Percentiles rank a stretch among this genome's conserved stretches.
phyloP scores from a whole-genome alignment of 2,797 vertebrate species.

The Trichosurus vulpecula region DNA sequence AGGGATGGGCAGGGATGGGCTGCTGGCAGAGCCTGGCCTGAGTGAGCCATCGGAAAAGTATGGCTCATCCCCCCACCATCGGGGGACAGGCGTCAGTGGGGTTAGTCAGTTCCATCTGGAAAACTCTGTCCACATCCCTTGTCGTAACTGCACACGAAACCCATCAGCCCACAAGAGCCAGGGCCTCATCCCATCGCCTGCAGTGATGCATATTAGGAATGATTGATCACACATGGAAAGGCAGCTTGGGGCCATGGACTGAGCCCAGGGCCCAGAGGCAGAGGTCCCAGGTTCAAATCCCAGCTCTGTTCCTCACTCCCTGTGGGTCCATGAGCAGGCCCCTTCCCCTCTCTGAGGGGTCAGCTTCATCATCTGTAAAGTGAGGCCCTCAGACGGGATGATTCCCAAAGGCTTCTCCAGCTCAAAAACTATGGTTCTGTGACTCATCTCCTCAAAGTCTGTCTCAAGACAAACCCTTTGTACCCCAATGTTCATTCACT shows the following conservation, averaged over 20 bases:
- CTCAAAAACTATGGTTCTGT: no score
- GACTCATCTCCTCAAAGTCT: neutral
- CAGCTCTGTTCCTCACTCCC: neutral
- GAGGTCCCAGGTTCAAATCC: neutral
- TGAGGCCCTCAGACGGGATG: neutral
- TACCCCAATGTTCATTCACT: neutral
- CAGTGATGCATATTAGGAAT: neutral
- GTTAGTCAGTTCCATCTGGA: neutral
- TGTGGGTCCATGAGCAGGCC: rapidly evolving
- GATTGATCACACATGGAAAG: neutral
- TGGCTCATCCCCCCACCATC: neutral
- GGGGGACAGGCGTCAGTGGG: neutral
- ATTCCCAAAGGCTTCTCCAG: neutral
- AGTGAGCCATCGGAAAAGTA: neutral
- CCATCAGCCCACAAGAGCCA: neutral
- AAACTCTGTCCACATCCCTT: neutral
- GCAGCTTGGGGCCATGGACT: neutral
- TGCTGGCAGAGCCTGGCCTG: neutral
- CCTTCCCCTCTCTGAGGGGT: neutral
- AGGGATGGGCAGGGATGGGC: neutral
- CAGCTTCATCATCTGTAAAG: neutral
- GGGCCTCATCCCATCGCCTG: neutral
- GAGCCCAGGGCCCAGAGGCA: neutral
- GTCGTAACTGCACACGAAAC: neutral
- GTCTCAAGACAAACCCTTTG: neutral